Base-by-base conservation (phyloP, 2,888 invertebrate genomes). In the Tridacna gigas region DNA sequence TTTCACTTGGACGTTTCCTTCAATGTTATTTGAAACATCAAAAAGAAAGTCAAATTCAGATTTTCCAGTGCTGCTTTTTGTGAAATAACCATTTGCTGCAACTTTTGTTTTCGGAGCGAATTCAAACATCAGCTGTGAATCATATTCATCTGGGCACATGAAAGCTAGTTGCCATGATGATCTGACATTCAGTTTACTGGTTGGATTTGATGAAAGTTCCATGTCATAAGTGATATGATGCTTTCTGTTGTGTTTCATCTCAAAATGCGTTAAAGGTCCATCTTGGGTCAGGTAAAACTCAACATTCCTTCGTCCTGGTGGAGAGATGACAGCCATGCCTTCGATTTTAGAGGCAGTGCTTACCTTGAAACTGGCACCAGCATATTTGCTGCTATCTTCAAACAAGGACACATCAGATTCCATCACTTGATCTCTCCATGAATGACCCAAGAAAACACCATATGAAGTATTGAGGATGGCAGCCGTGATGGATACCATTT, bases 1-100 rank as follows among this genome's bases (percentile, higher is more conserved):
- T 75, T 79, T 88, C 11, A 91, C 47, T n/a, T n/a, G 18, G 22
- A 90, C 28, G 69, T 76, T 86, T 15, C 88, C 90, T n/a, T 90
- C 88, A 60, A 88, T 73, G 60, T 80, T 82, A 26, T 74, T 51
- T 12, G 60, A 73, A 4, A 48, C 20, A 60, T 83, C 83, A 37
- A 85, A 61, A 18, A 48, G 79, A 26, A 84, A 18, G 56, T 83
- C 83, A 15, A 66, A 20, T 25, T 60, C 76, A 25, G 86, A 80
- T 51, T 80, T 84, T 37, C 83, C 84, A 7, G 63, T 22, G 60
- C 63, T 84, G 11, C 71, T 82, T 26, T 74, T 80, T 18, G 75
- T 47, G 67, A 85, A 77, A n/a, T 84, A 77, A 25, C 75, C 84
- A 76, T 71, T 56, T 9, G 80, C 76, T 47, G 60, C 63, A 20